These are phyloP conservation scores for Calameuta pallipes DNA, from an alignment of 2,888 invertebrate genomes.

Conservation along the genomic window DNA sequence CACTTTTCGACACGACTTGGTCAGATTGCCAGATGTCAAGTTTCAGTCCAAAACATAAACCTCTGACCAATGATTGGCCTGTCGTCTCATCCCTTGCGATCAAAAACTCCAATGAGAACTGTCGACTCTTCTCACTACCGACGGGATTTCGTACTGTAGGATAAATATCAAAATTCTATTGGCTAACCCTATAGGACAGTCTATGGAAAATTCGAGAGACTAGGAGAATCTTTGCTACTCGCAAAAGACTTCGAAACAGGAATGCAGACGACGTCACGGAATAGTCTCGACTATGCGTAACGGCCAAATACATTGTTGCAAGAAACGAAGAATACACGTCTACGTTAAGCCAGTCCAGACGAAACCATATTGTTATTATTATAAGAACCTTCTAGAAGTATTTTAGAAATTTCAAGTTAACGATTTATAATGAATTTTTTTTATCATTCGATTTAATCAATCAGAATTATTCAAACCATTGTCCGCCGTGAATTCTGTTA, in stretches of 20 bases:
- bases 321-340: not conserved
- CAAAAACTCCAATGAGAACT: not conserved
- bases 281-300: not conserved
- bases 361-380: not conserved
- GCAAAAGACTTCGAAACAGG: not conserved
- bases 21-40: not conserved
- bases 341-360: not conserved
- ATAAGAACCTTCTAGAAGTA: not conserved
- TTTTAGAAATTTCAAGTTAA: not conserved
- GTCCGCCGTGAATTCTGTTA: not conserved
- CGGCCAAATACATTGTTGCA: constrained; percentile 18
- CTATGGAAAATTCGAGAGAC: not conserved
- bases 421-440: not conserved
- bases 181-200: not conserved
- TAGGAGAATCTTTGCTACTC: not conserved
- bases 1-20: not conserved
- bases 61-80: not conserved
- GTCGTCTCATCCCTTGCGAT: not conserved
- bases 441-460: no score
- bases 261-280: not conserved
- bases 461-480: no score
- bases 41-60: not conserved
- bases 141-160: not conserved
- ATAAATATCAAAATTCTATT: not conserved
- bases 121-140: not conserved